Base-by-base conservation (phyloP, 2,888 invertebrate species). In the Hirtodrosophila confusa region DNA sequence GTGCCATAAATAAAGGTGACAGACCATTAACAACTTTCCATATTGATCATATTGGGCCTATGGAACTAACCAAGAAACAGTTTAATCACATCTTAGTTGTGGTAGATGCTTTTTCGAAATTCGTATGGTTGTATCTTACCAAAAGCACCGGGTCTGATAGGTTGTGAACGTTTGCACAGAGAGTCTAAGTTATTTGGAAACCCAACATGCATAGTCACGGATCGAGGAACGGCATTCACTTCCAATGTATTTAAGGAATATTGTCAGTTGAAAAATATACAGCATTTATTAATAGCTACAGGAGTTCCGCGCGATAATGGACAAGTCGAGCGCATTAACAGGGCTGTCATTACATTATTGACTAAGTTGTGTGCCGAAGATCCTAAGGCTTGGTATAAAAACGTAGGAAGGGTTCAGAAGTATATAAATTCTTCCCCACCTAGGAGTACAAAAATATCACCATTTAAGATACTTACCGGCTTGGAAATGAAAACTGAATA, bases 251-350 rank as follows among this genome's bases (percentile, higher is more conserved):
- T 47, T 23, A 47, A 23, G 10, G 47, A 45, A 5, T 47, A 47
- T 29, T 64, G 57, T 9, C 41, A 57, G 24, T 35, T 3, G 5
- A 29, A 39, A 11, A 36, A 31, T 3, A 64, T 64, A n/a, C 33
- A 53, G 24, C 53, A 56, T 41, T 35, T 45, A 12, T 11, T 63
- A 36, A 56, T 63, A 7, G 17, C 50, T 6, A 56, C 49, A 6
- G 48, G 62, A 11, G 55, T 49, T 27, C 35, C 44, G 3, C 24
- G 44, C 17, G 50, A 39, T 0, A 44, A 58, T 6, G 39, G 57
- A 4, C 49, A 43, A 36, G 36, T 49, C 10, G 58, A 44, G 10
- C n/a, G n/a, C n/a, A n/a, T n/a, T n/a, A n/a, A n/a, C n/a, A n/a
- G n/a, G n/a, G n/a, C n/a, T n/a, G n/a, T 10, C 48, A 10, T 55